Conservation (phyloP, 2,797 vertebrate genomes). For the Lagocephalus sceleratus region DNA sequence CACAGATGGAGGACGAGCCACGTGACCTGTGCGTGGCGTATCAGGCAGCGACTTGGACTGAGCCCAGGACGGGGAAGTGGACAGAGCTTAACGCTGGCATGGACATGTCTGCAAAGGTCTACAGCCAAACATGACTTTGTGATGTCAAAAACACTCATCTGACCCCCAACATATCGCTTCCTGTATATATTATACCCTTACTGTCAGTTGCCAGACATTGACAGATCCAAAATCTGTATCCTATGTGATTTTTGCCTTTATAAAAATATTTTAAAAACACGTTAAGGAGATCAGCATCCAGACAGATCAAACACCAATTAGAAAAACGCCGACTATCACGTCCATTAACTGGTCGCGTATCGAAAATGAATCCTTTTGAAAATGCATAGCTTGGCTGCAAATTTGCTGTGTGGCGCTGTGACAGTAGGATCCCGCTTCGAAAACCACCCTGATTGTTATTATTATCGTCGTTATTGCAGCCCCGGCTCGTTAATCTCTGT, state of each 20-base stretch:
- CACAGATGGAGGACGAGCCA: slow-evolving; percentile 72
- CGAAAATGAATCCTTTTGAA: slow-evolving; percentile 1
- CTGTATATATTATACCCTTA: too few relatives aligned
- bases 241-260: neutral
- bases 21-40: slow-evolving; percentile 50
- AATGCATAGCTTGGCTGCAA: slow-evolving; percentile 32
- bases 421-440: slow-evolving; percentile 40
- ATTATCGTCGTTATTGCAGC: too few relatives aligned
- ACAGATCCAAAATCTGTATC: too few relatives aligned
- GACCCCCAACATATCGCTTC: neutral
- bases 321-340: slow-evolving; percentile 4
- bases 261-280: neutral
- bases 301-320: slow-evolving; percentile 27
- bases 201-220: too few relatives aligned
- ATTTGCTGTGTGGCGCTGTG: slow-evolving; percentile 40
- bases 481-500: slow-evolving; percentile 3
- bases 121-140: neutral
- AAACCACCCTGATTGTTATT: slow-evolving; percentile 24
- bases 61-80: slow-evolving; percentile 27
- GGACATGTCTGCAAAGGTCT: slow-evolving; percentile 9
- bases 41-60: slow-evolving; percentile 45
- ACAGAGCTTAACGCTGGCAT: slow-evolving; percentile 19
- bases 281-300: too few relatives aligned
- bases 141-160: too few relatives aligned
- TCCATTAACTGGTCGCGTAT: neutral